Evolutionary conservation across 2,113 vertebrate genomes (phyloP).

Genomic region (Dinomys branickii): DNA sequence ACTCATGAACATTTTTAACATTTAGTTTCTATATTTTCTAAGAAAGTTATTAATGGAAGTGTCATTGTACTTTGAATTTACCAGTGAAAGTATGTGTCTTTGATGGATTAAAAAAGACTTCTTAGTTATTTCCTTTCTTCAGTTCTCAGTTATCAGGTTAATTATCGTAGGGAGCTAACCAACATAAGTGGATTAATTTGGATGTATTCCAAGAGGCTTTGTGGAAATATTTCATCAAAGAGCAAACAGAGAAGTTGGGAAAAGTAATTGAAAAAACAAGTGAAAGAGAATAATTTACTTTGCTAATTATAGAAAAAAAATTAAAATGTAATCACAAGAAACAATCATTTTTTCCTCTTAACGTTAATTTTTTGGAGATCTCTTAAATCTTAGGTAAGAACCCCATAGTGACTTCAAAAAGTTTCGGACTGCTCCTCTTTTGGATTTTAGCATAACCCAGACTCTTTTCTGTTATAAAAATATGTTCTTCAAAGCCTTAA

Average conservation of each 20-base stretch:
- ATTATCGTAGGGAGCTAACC: background rate
- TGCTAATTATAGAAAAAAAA: conserved; percentile 11
- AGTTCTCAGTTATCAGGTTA: background rate
- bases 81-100: background rate
- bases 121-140: background rate
- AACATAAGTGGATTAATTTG: background rate
- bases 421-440: background rate
- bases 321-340: background rate
- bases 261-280: conserved; percentile 6
- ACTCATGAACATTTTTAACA: background rate
- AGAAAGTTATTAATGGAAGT: background rate
- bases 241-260: background rate
- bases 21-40: background rate
- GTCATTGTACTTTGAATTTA: conserved; percentile 26
- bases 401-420: background rate
- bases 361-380: background rate
- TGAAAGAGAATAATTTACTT: background rate
- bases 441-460: background rate
- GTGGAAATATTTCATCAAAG: conserved; percentile 38
- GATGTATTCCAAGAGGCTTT: background rate
- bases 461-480: background rate
- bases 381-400: background rate
- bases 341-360: background rate
- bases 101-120: background rate
- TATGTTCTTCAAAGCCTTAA: background rate